Evolutionary conservation across 2,797 vertebrate genomes (phyloP).

Genomic region (Mastacembelus armatus): DNA sequence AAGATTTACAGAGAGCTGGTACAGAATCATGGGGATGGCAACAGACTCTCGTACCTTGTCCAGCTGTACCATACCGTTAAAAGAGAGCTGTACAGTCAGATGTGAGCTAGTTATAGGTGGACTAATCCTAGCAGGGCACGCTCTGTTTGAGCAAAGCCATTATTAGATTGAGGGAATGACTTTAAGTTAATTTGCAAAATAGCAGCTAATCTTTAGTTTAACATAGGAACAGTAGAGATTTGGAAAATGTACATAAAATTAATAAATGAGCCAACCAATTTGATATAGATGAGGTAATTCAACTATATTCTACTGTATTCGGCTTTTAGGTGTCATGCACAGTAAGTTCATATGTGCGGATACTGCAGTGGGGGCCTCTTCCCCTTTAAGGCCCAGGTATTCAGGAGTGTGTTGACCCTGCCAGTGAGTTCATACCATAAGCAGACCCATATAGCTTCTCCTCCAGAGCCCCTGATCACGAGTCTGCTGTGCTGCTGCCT

Average conservation of each 20-base stretch:
- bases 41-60: constrained; percentile 11
- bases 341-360: constrained; percentile 45
- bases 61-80: constrained; percentile 14
- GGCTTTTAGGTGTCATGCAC: constrained; percentile 46
- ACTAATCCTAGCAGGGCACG: background rate
- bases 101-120: background rate
- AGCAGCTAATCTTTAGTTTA: background rate
- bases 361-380: constrained; percentile 65
- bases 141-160: background rate
- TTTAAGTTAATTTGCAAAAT: background rate
- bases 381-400: constrained; percentile 76
- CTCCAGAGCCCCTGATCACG: constrained; percentile 78
- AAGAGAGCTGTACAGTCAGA: background rate
- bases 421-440: constrained; percentile 81
- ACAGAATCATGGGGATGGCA: constrained; percentile 47
- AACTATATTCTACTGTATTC: too few relatives aligned
- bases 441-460: constrained; percentile 81
- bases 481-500: constrained; percentile 80
- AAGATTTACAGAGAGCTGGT: constrained; percentile 54
- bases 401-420: constrained; percentile 75
- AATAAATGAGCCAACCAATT: constrained; percentile 5
- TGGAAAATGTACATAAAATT: background rate
- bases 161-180: background rate
- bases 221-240: constrained; percentile 2
- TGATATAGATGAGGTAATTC: constrained; percentile 34